Base-by-base conservation (phyloP, 1,140 invertebrate genomes). In the Calephelis virginiensis region DNA sequence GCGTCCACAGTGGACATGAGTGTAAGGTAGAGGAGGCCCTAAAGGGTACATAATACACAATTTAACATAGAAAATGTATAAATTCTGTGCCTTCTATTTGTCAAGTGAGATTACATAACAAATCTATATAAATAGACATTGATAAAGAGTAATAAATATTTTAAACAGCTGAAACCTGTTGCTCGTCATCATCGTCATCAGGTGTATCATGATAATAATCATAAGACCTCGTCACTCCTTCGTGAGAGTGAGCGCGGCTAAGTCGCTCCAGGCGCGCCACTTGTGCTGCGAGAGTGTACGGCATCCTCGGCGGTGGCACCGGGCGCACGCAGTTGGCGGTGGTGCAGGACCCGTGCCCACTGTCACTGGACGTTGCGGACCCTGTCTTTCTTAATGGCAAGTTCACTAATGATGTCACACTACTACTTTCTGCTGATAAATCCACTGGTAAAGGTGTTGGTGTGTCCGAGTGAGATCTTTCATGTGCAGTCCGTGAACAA, bases 391-490 rank as follows among this genome's bases (percentile, higher is more conserved):
- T 92, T 72, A 97, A 88, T 56, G 97, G 97, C 83, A 98, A 93
- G 92, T 97, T 97, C 77, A 96, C 96, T 71, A 98, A 93, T 73
- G 96, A 97, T 40, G 97, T 98, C 62, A 99, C 98, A 88, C 97
- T 98, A 85, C 97, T 98, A 84, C 97, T 98, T 89, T 99, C 98
- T 10, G 97, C 96, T 66, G 96, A 98, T 50, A 99, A 93, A 85
- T 98, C 96, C 13, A 99, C 97, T 4, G 96, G 95, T 67, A 96
- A 92, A n/a, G 95, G 94, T 74, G 94, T 95, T 7, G 95, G 96
- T 6, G 97, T 97, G 83, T 98, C 97, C n/a, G 96, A 97, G 86
- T 97, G 96, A 10, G 96, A 97, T 61, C 97, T 93, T 85, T 97
- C 97, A 84, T 97, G 96, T 88, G 95, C 95, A 8, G 93, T 83